Conservation (phyloP, 2,888 invertebrate species). For the Oxytorus armatus region DNA sequence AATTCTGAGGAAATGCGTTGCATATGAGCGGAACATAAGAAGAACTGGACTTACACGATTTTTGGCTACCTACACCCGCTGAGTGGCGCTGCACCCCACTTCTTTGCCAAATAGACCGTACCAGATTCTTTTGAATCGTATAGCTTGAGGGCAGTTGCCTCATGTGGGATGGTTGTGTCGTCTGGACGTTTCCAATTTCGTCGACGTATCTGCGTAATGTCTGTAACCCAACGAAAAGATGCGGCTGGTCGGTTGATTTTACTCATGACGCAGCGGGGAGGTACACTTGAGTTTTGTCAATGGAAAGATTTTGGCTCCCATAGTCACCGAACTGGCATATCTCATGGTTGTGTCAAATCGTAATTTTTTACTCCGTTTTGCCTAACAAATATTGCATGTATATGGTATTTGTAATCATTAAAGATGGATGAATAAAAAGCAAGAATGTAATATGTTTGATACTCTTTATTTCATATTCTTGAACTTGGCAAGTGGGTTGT, state of each 20-base stretch:
- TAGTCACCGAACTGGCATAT: not conserved
- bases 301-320: not conserved
- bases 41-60: constrained; percentile 45
- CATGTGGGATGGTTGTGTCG: constrained; percentile 12
- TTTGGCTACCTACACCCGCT: constrained; percentile 29
- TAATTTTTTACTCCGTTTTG: not conserved
- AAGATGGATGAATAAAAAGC: too few relatives aligned
- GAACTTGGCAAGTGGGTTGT: too few relatives aligned
- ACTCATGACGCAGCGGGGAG: not conserved
- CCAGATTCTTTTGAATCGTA: constrained; percentile 23
- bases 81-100: constrained; percentile 8
- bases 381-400: not conserved
- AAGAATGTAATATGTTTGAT: too few relatives aligned
- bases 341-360: not conserved
- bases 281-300: constrained; percentile 13
- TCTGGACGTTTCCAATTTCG: constrained; percentile 23
- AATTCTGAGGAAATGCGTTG: constrained; percentile 63
- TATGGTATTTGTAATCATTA: too few relatives aligned
- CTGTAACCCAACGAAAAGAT: not conserved
- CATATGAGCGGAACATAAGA: constrained; percentile 47
- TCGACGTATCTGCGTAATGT: constrained; percentile 38
- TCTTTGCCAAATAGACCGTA: constrained; percentile 38
- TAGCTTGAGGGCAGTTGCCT: not conserved
- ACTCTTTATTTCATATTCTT: too few relatives aligned
- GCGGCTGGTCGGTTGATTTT: constrained; percentile 1